Percentiles rank a stretch among this genome's conserved stretches.
Evolutionary conservation across 2,888 invertebrate species (phyloP).

Genomic region (Drosophila picticornis): DNA sequence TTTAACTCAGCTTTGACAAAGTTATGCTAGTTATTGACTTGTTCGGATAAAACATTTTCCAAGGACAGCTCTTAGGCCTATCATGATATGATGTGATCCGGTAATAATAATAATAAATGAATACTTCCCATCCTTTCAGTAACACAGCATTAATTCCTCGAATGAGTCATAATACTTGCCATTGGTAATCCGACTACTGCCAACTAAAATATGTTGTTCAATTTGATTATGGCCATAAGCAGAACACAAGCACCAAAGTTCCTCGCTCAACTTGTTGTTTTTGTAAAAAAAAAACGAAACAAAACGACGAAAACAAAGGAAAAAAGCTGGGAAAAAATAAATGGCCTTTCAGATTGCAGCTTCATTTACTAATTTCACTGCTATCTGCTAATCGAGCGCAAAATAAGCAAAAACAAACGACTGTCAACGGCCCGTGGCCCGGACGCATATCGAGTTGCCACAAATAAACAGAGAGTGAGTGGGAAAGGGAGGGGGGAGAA

Average conservation of each 20-base stretch:
- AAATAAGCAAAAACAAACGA: slow-evolving; percentile 77
- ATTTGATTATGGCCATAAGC: slow-evolving; percentile 76
- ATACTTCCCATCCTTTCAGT: not conserved
- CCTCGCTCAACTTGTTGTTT: slow-evolving; percentile 11
- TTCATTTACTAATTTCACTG: slow-evolving; percentile 80
- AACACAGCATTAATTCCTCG: slow-evolving; percentile 2
- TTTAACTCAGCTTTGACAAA: not conserved
- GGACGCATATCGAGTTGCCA: slow-evolving; percentile 61
- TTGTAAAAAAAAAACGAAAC: not conserved
- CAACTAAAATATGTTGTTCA: slow-evolving; percentile 45
- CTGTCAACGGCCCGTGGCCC: slow-evolving; percentile 23
- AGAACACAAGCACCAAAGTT: slow-evolving; percentile 55
- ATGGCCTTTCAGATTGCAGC: slow-evolving; percentile 81
- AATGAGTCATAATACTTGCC: slow-evolving; percentile 44
- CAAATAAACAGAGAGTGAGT: slow-evolving; percentile 2
- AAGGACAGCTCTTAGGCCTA: not conserved
- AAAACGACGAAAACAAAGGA: slow-evolving; percentile 1
- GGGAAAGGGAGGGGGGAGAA: not conserved
- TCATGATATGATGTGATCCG: not conserved
- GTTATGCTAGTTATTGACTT: too few species aligned
- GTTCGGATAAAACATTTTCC: not conserved
- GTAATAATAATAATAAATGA: not conserved
- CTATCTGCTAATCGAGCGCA: slow-evolving; percentile 80
- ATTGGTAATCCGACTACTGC: not conserved
- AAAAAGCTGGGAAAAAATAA: slow-evolving; percentile 58